These are phyloP conservation scores for Drosophila mettleri DNA, from an alignment of 2,888 invertebrate species.

Conservation along the genomic window DNA sequence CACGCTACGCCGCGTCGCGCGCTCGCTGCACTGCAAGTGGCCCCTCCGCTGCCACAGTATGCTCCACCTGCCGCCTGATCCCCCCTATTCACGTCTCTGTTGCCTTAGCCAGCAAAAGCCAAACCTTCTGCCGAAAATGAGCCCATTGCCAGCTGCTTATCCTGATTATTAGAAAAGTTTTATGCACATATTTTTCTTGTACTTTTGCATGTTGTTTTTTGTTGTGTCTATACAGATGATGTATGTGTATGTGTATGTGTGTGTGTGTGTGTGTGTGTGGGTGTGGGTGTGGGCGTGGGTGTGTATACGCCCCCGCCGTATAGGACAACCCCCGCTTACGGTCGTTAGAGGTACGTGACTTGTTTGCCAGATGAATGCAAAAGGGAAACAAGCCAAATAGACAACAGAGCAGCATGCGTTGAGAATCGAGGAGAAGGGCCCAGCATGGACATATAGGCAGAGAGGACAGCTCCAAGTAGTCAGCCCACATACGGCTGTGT, in stretches of 20 bases:
- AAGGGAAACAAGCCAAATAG: conserved; percentile 50
- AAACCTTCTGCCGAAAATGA: conserved; percentile 25
- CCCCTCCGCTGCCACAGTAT: background rate
- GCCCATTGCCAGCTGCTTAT: conserved; percentile 66
- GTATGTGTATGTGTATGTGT: background rate
- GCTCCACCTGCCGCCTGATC: background rate
- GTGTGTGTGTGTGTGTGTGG: conserved; percentile 17
- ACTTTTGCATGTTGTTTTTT: conserved; percentile 25
- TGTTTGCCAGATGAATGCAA: conserved; percentile 73
- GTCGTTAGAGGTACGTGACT: conserved; percentile 54
- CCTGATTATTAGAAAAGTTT: conserved; percentile 81
- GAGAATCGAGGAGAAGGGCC: conserved; percentile 24
- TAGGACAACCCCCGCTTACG: conserved; percentile 20
- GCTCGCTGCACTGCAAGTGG: conserved; percentile 35
- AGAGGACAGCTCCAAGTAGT: conserved; percentile 3
- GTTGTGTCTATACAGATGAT: conserved; percentile 5
- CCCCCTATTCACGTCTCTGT: background rate
- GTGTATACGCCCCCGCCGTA: conserved; percentile 24
- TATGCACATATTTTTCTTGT: conserved; percentile 77
- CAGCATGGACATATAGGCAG: conserved; percentile 2
- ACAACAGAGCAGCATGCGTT: conserved; percentile 30
- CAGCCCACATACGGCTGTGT: conserved; percentile 19
- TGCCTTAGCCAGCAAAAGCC: background rate
- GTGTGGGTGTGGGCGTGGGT: conserved; percentile 6
- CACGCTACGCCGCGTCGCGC: conserved; percentile 60